Conservation (phyloP, 2,888 invertebrate species). For the Nymphalis urticae region DNA sequence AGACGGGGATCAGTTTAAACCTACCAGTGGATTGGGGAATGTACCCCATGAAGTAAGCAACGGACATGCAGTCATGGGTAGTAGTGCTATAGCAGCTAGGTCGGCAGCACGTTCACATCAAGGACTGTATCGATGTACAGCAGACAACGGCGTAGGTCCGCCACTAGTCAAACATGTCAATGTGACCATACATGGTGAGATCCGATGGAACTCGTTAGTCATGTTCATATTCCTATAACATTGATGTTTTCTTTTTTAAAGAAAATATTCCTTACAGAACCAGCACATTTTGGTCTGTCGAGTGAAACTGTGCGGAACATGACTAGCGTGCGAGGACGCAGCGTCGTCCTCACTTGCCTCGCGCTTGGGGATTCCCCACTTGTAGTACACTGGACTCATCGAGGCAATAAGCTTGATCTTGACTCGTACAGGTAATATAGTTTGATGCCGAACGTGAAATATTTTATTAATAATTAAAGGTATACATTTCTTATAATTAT, state of each 20-base stretch:
- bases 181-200: slow-evolving; percentile 88
- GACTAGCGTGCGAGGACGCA: slow-evolving; percentile 85
- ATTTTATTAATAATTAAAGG: not conserved
- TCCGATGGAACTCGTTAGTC: no score
- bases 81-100: slow-evolving; percentile 79
- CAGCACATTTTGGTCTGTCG: slow-evolving; percentile 85
- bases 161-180: slow-evolving; percentile 90
- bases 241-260: no score
- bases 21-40: slow-evolving; percentile 17
- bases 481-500: not conserved
- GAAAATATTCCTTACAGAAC: slow-evolving; percentile 73
- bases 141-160: slow-evolving; percentile 90
- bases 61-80: slow-evolving; percentile 35
- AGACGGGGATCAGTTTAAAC: slow-evolving; percentile 44
- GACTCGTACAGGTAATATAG: slow-evolving; percentile 79
- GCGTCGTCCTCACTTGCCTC: slow-evolving; percentile 85
- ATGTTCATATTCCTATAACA: no score
- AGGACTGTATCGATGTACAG: slow-evolving; percentile 91
- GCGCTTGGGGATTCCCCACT: slow-evolving; percentile 92
- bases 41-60: slow-evolving; percentile 46
- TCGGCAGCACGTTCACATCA: slow-evolving; percentile 85
- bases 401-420: slow-evolving; percentile 84
- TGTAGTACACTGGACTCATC: slow-evolving; percentile 87
- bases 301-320: slow-evolving; percentile 58
- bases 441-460: not conserved